Conservation (phyloP, 2,113 vertebrate species). For the Tricholaema leucomelas region DNA sequence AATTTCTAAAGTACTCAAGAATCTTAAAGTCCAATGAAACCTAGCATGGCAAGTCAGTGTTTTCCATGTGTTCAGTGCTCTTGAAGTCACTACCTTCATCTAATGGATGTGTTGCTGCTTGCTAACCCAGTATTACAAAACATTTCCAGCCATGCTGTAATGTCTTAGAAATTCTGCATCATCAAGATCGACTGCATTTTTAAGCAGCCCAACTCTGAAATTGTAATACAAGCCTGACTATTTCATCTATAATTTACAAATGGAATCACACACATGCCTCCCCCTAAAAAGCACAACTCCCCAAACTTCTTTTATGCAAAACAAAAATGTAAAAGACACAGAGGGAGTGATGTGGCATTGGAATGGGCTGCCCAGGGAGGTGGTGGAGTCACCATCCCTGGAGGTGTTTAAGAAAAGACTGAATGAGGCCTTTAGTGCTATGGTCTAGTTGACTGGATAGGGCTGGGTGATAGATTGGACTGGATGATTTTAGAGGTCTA, state of each 20-base stretch:
- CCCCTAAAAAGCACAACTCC: neutral
- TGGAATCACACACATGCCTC: neutral
- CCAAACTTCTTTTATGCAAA: neutral
- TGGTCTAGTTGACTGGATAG: no score
- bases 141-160: conserved; percentile 27
- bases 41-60: neutral
- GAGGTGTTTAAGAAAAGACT: no score
- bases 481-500: no score
- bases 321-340: neutral
- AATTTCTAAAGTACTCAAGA: neutral
- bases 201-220: neutral
- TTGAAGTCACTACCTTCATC: neutral
- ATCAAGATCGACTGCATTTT: neutral
- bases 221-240: neutral
- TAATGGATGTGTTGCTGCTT: conserved; percentile 13
- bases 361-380: no score
- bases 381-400: no score
- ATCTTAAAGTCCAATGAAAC: neutral
- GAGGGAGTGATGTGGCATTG: no score
- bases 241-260: neutral
- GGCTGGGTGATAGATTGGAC: no score
- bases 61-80: neutral
- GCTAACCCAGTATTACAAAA: neutral
- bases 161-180: conserved; percentile 14
- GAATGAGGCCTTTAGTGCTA: no score